Base-by-base conservation (phyloP, 2,797 vertebrate species). In the Phrynocephalus forsythii region DNA sequence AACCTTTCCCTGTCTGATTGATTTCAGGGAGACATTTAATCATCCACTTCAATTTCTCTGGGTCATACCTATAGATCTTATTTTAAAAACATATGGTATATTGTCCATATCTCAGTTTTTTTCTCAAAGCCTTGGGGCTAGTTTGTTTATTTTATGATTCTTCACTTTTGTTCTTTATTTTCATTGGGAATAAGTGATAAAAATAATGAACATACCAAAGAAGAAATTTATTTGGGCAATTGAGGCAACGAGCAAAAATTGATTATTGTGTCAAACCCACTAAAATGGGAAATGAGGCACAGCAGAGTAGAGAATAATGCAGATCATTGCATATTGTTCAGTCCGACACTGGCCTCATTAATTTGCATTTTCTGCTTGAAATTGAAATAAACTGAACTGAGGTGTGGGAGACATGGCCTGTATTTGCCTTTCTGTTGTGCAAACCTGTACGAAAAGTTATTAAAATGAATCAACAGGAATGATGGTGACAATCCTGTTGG, bases 301-400 rank as follows among this genome's bases (percentile, higher is more conserved):
- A 72, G 30, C 68, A 71, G 24, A 67, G 26, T 13, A 10, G n/a
- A 20, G 44, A 48, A 6, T 18, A 68, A 44, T 44, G 24, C 20
- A 63, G 52, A 71, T 83, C 18, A 71, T 78, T 87, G 82, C 71
- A 75, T n/a, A 28, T 50, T 50, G 18, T 82, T 87, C 80, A 78
- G 60, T 33, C 8, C 60, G 24, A 24, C 20, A 38, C 28, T 77
- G 72, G n/a, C 48, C 33, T 83, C 20, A 38, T 33, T 30, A 6
- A 50, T 9, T 30, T 13, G 8, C 10, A 66, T 63, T 76, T 38
- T 67, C 18, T 56, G 24, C 38, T 20, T 72, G n/a, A 75, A 87
- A 73, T 60, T 26, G 56, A 73, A 73, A 18, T 50, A 84, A 75
- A 24, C 30, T 33, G 56, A 75, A 73, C 56, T 30, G 69, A 16